These are phyloP conservation scores for Chrosomus eos DNA, from an alignment of 2,797 vertebrate genomes.

Conservation along the genomic window DNA sequence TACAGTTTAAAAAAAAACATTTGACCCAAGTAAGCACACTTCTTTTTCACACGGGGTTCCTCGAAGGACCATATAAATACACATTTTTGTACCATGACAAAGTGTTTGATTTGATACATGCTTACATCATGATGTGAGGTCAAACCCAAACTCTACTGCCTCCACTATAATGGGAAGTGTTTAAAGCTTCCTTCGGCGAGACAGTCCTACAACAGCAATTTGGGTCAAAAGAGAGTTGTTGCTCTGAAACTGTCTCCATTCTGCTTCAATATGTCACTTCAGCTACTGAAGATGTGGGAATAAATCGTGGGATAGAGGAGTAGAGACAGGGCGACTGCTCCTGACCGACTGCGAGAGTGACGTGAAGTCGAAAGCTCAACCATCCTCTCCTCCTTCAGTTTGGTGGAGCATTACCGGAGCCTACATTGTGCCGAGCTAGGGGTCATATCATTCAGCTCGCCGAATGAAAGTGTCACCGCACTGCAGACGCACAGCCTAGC, in stretches of 20 bases:
- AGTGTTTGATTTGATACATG: background rate
- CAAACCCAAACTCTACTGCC: background rate
- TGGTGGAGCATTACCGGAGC: slow-evolving; percentile 15
- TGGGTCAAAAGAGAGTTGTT: slow-evolving; percentile 43
- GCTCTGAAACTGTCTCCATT: slow-evolving; percentile 35
- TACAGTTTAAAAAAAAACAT: too few species aligned
- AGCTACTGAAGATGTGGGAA: slow-evolving; percentile 39
- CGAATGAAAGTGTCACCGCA: slow-evolving; percentile 21
- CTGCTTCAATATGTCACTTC: slow-evolving; percentile 55
- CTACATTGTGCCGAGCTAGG: slow-evolving; percentile 3
- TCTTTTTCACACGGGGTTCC: background rate
- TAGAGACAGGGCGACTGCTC: slow-evolving; percentile 42
- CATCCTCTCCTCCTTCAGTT: background rate
- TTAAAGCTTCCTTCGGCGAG: background rate
- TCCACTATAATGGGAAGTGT: background rate
- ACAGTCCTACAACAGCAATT: slow-evolving; percentile 14
- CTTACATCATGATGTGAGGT: background rate
- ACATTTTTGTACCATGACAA: background rate
- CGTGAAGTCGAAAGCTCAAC: slow-evolving; percentile 21
- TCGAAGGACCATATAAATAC: background rate
- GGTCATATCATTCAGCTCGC: slow-evolving; percentile 27
- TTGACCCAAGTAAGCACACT: background rate
- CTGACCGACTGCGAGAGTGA: slow-evolving; percentile 49
- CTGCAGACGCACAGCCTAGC: slow-evolving; percentile 18
- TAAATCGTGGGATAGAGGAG: slow-evolving; percentile 19